phyloP scores from a whole-genome alignment of 1,140 invertebrate species.

The Plodia interpunctella region DNA sequence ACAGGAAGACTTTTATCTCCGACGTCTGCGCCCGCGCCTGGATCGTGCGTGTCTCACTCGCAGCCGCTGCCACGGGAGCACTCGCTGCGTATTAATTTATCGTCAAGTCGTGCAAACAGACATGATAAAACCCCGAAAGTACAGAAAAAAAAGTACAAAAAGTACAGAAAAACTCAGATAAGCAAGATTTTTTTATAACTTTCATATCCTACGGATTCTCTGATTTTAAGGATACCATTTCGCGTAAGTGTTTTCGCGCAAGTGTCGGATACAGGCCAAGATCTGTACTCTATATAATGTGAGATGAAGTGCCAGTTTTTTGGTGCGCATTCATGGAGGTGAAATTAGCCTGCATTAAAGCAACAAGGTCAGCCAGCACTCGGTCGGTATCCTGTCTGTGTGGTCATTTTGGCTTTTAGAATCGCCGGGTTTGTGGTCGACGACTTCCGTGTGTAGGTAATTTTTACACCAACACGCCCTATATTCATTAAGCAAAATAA shows the following conservation, averaged over 20 bases:
- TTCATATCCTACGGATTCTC: too few relatives aligned
- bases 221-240: too few relatives aligned
- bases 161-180: too few relatives aligned
- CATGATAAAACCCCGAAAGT: background rate
- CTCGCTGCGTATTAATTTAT: conserved; percentile 66
- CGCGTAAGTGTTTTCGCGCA: background rate
- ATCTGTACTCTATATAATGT: background rate
- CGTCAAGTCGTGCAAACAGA: conserved; percentile 62
- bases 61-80: conserved; percentile 42
- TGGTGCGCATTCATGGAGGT: conserved; percentile 45
- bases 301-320: conserved; percentile 61
- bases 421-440: conserved; percentile 41
- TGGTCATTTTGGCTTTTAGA: conserved; percentile 39
- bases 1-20: background rate
- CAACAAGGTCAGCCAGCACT: conserved; percentile 55
- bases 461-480: conserved; percentile 27
- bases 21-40: conserved; percentile 14
- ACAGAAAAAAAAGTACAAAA: too few relatives aligned
- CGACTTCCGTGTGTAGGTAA: conserved; percentile 36
- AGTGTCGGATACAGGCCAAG: too few relatives aligned
- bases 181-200: too few relatives aligned
- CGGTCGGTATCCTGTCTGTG: conserved; percentile 32
- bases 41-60: conserved; percentile 40
- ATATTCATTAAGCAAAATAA: background rate
- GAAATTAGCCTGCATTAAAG: conserved; percentile 74